Evolutionary conservation across 2,113 vertebrate genomes (phyloP).

Genomic region (Uria lomvia): DNA sequence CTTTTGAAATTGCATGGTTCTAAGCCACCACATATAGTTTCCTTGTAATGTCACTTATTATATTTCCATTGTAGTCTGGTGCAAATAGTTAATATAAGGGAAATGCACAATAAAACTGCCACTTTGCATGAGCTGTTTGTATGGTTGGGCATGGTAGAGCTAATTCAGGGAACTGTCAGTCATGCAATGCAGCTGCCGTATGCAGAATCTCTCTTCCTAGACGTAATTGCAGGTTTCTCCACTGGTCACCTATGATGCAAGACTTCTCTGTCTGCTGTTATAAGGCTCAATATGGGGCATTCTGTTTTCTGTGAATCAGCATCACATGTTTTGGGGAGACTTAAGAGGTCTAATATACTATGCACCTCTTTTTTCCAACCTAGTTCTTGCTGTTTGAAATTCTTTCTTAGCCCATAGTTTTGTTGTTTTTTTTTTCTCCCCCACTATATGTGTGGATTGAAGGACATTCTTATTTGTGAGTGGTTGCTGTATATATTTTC

Average conservation of each 20-base stretch:
- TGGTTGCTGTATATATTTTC: not conserved
- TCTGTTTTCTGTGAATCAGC: not conserved
- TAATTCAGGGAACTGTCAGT: not conserved
- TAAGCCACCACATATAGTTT: not conserved
- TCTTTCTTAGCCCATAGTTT: not conserved
- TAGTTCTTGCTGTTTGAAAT: not conserved
- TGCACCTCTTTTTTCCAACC: not conserved
- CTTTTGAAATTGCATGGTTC: not conserved
- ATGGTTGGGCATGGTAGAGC: not conserved
- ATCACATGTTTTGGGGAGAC: not conserved
- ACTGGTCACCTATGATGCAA: not conserved
- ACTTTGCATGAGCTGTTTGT: not conserved
- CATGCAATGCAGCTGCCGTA: accelerated
- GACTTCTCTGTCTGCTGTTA: not conserved
- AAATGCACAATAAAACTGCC: not conserved
- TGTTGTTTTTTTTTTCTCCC: not conserved
- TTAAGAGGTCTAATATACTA: not conserved
- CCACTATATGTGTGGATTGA: not conserved
- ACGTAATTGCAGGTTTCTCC: not conserved
- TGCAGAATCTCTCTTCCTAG: not conserved
- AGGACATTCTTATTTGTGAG: not conserved
- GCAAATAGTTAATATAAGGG: not conserved
- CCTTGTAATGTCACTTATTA: not conserved
- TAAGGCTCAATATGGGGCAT: not conserved
- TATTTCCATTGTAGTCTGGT: not conserved